These are phyloP conservation scores for Champsocephalus gunnari DNA, from an alignment of 2,797 vertebrate species.

Conservation along the genomic window DNA sequence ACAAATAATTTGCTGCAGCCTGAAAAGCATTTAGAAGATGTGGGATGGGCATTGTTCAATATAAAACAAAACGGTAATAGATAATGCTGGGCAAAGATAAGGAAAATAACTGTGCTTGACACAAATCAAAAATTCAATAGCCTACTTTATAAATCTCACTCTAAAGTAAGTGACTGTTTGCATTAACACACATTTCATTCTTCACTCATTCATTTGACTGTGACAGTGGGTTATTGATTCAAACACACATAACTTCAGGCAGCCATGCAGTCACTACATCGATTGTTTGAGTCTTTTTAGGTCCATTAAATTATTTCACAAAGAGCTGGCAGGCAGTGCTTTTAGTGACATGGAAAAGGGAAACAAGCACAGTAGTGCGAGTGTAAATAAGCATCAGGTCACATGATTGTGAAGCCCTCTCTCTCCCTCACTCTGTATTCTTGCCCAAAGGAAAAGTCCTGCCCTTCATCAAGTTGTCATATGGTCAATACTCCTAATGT, in stretches of 20 bases:
- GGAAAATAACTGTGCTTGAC: not conserved
- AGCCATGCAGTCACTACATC: not conserved
- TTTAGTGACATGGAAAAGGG: constrained; percentile 62
- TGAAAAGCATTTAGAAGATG: not conserved
- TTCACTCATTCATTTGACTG: constrained; percentile 51
- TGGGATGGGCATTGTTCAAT: not conserved
- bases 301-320: constrained; percentile 70
- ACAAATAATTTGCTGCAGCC: not conserved
- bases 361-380: constrained; percentile 63
- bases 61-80: too few relatives aligned
- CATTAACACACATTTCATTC: constrained; percentile 42
- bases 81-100: too few relatives aligned
- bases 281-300: constrained; percentile 67
- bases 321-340: constrained; percentile 51
- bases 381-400: constrained; percentile 60
- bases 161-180: constrained; percentile 17
- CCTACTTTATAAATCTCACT: not conserved
- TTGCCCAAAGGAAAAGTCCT: constrained; percentile 62
- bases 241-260: not conserved
- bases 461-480: constrained; percentile 65
- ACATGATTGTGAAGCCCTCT: constrained; percentile 46
- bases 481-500: constrained; percentile 58
- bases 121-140: not conserved
- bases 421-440: constrained; percentile 2
- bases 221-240: constrained; percentile 69